These are phyloP conservation scores for Microtus montanus DNA, from an alignment of 2,113 vertebrate species.

Conservation along the genomic window DNA sequence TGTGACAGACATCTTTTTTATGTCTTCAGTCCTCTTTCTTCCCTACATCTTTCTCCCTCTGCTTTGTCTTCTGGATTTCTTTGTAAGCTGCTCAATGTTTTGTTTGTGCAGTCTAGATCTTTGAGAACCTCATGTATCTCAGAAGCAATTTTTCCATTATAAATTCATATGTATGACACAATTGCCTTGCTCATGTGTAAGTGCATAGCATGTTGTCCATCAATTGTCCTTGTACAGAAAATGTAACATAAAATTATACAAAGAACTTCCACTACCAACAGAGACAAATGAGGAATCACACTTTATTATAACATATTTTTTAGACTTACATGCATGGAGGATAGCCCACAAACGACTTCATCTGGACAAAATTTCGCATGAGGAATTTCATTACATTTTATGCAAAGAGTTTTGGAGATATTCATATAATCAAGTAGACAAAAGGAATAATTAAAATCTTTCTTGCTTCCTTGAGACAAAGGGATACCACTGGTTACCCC, in stretches of 20 bases:
- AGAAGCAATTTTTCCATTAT: not conserved
- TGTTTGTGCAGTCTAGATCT: conserved; percentile 25
- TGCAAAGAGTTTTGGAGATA: not conserved
- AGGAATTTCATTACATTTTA: not conserved
- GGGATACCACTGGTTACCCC: not conserved
- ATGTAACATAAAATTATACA: not conserved
- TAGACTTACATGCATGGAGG: not conserved
- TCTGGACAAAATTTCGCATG: not conserved
- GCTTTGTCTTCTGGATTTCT: not conserved
- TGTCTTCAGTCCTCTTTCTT: not conserved
- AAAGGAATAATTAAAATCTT: not conserved
- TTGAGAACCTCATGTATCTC: not conserved
- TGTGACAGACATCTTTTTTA: not conserved
- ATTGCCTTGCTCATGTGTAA: not conserved
- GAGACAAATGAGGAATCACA: not conserved
- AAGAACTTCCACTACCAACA: not conserved
- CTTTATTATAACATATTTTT: not conserved
- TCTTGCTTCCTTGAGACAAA: not conserved
- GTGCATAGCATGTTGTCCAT: not conserved
- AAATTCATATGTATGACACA: not conserved
- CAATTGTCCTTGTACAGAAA: not conserved
- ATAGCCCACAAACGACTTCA: not conserved
- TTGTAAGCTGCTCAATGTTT: not conserved
- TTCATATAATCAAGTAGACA: not conserved
- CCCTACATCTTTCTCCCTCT: not conserved